Percentiles rank a stretch among this genome's conserved stretches.
Evolutionary conservation across 2,888 invertebrate genomes (phyloP).

Genomic region (Autographa pulchrina): DNA sequence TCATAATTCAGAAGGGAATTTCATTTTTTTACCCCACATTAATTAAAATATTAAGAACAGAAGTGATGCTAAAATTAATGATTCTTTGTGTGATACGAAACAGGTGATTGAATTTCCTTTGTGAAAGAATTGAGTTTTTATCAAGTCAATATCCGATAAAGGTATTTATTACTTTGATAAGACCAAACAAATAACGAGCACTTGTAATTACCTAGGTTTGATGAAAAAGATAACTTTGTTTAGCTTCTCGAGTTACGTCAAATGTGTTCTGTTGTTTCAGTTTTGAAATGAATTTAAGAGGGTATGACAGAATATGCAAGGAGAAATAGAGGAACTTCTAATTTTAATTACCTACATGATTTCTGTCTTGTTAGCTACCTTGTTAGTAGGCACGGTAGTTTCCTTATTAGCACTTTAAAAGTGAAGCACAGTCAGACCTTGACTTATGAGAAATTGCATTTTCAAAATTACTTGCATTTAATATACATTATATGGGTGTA

Average conservation of each 20-base stretch:
- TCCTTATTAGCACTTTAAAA: too few species aligned
- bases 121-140: constrained; percentile 24
- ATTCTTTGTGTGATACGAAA: neutral
- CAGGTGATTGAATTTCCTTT: constrained; percentile 23
- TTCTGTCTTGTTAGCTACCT: too few species aligned
- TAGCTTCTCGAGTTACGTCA: neutral
- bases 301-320: too few species aligned
- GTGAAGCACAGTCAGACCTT: too few species aligned
- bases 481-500: too few species aligned
- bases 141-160: constrained; percentile 34
- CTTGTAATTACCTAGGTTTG: neutral
- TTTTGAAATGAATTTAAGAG: too few species aligned
- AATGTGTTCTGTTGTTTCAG: neutral
- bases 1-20: neutral
- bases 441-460: too few species aligned
- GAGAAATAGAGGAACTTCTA: too few species aligned
- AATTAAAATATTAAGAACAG: neutral
- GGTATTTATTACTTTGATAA: constrained; percentile 25
- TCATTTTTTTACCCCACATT: neutral
- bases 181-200: constrained; percentile 29
- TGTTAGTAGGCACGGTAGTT: too few species aligned
- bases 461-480: too few species aligned
- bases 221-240: neutral
- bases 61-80: neutral
- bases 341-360: too few species aligned